phyloP scores from a whole-genome alignment of 2,888 invertebrate species.

The Latheticus oryzae region DNA sequence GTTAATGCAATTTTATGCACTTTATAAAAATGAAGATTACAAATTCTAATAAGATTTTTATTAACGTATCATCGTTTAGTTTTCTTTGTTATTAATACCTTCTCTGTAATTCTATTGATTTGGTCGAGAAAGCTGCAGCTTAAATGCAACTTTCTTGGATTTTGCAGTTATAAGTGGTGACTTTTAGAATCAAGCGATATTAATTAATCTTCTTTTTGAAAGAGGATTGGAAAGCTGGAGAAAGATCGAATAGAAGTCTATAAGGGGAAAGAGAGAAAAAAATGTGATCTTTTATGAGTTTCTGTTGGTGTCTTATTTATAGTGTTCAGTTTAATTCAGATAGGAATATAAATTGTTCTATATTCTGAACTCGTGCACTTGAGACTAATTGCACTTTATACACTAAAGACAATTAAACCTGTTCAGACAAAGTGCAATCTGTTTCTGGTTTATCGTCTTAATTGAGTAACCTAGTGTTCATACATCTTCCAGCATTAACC shows the following conservation, averaged over 20 bases:
- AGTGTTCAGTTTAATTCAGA: constrained; percentile 21
- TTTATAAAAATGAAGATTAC: too few relatives aligned
- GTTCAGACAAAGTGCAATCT: constrained; percentile 40
- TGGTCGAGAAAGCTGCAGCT: constrained; percentile 10
- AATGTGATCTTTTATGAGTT: too few relatives aligned
- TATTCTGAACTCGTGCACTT: constrained; percentile 30
- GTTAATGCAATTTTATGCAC: constrained; percentile 23
- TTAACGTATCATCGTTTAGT: too few relatives aligned
- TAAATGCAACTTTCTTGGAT: constrained; percentile 11
- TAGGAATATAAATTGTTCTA: constrained; percentile 28
- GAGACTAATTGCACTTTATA: constrained; percentile 40
- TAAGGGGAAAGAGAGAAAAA: too few relatives aligned
- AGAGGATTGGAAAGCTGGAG: too few relatives aligned
- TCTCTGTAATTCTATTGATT: constrained; percentile 20
- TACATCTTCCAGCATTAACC: constrained; percentile 24
- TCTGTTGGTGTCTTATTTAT: constrained; percentile 15
- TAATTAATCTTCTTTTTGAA: too few relatives aligned
- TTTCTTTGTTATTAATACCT: constrained; percentile 23
- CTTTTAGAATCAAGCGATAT: too few relatives aligned
- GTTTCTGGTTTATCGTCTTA: constrained; percentile 39
- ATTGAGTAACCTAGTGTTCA: constrained; percentile 34
- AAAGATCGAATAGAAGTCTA: too few relatives aligned
- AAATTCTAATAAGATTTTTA: too few relatives aligned
- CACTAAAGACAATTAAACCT: constrained; percentile 38
- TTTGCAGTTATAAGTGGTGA: too few relatives aligned